A percentile compares a stretch with the other conserved stretches of the same genome.
Evolutionary conservation across 2,888 invertebrate genomes (phyloP).

Genomic region (Panzeria rudis): DNA sequence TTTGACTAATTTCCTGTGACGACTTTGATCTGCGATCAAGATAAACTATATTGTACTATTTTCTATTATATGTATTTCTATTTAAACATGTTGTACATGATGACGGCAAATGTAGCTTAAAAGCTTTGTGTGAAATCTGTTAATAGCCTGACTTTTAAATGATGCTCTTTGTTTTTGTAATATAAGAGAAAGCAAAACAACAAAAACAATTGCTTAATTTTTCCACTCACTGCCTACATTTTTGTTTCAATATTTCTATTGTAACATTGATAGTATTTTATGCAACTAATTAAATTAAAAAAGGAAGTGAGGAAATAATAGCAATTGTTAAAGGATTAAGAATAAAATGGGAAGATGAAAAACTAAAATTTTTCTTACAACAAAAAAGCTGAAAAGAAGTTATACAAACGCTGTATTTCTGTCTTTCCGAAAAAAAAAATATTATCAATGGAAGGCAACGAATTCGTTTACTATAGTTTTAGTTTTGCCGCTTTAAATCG

Average conservation of each 20-base stretch:
- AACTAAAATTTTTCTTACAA: constrained; percentile 11
- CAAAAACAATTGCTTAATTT: not conserved
- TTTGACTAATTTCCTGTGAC: too few species aligned
- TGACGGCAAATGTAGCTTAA: not conserved
- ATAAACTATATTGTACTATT: too few species aligned
- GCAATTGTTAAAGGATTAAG: constrained; percentile 67
- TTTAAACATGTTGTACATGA: not conserved
- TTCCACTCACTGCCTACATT: not conserved
- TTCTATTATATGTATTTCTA: too few species aligned
- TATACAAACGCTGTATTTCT: not conserved
- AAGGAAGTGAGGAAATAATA: not conserved
- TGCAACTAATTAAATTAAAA: constrained; percentile 62
- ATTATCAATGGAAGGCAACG: constrained; percentile 22
- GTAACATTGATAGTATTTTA: not conserved
- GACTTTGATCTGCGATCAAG: too few species aligned
- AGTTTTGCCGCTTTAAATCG: constrained; percentile 43
- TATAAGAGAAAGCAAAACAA: not conserved
- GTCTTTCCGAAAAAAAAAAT: not conserved
- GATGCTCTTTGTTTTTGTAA: too few species aligned
- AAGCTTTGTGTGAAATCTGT: not conserved
- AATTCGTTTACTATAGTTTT: not conserved
- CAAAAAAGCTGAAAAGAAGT: not conserved
- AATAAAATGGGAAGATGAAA: constrained; percentile 44
- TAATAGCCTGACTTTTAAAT: not conserved
- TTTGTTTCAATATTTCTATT: constrained; percentile 13